Base-by-base conservation (phyloP, 1,140 invertebrate species). In the Calycopis cecrops region DNA sequence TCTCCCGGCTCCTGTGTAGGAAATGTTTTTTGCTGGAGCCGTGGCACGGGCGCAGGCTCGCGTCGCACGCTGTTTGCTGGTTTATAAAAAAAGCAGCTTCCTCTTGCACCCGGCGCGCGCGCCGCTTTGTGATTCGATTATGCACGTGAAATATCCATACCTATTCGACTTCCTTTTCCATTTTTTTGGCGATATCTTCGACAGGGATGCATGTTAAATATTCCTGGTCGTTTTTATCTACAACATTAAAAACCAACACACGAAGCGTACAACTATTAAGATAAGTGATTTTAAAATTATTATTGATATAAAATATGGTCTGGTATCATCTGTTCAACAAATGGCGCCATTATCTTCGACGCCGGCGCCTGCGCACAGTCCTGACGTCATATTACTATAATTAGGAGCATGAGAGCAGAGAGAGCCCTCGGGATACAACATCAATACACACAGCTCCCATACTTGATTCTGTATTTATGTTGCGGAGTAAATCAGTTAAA, bases 321-420 rank as follows among this genome's bases (percentile, higher is more conserved):
- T 49, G 48, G 67, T 71, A 74, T 82, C 81, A 82, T 76, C 69
- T 85, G 81, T 61, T 59, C 63, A 60, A 73, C 81, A 80, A 80
- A 77, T 83, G 79, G 76, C 78, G 74, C 73, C 75, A 64, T 67
- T 63, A 63, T 56, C 65, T 55, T 50, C 57, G 65, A 63, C 64
- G 61, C 64, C 73, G 69, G 73, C 74, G 73, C 71, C 69, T 68
- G 73, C 65, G 68, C 71, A 63, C 63, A 58, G 55, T 59, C 59
- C 53, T 77, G 75, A 82, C 73, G 74, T 76, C 71, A 81, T 51
- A 53, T 42, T 48, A 44, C 63, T 77, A 71, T 73, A 76, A 76
- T 70, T 68, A 72, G 63, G 54, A 68, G 37, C 61, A 70, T 67
- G 61, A 67, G 65, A 62, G 62, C 34, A 59, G 48, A 58, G 57